phyloP scores from a whole-genome alignment of 1,140 invertebrate genomes.

The Cheumatopsyche charites region DNA sequence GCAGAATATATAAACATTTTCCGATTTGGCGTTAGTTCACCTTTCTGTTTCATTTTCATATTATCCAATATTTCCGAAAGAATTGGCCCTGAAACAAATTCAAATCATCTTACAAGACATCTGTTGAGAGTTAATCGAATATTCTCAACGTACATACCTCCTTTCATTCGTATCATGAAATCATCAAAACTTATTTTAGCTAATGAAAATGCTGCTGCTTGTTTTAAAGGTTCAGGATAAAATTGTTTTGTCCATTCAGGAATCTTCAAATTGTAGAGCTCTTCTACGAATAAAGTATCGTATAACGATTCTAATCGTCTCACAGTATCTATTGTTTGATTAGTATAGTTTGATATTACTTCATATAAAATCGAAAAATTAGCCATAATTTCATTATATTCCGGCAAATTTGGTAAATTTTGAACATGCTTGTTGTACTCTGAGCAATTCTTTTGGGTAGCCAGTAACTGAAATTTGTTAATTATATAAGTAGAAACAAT shows the following conservation, averaged over 20 bases:
- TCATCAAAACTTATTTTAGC: conserved; percentile 72
- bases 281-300: conserved; percentile 75
- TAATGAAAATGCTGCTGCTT: conserved; percentile 71
- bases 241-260: conserved; percentile 75
- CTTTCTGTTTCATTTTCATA: conserved; percentile 55
- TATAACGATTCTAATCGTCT: conserved; percentile 75
- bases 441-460: conserved; percentile 68
- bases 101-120: too few relatives aligned
- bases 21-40: conserved; percentile 52
- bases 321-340: conserved; percentile 68
- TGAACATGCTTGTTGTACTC: conserved; percentile 65
- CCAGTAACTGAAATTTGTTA: conserved; percentile 65
- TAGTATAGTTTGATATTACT: conserved; percentile 69
- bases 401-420: conserved; percentile 62
- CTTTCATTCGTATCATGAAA: conserved; percentile 74
- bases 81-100: conserved; percentile 57
- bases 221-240: conserved; percentile 71
- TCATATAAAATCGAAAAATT: conserved; percentile 68
- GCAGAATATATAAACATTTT: conserved; percentile 70
- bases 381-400: conserved; percentile 63
- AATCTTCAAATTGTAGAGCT: conserved; percentile 67
- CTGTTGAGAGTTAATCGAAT: too few relatives aligned
- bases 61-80: conserved; percentile 58
- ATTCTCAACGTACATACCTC: conserved; percentile 58
- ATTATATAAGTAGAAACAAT: too few relatives aligned